These are phyloP conservation scores for Sus scrofa DNA, from an alignment of 2,113 vertebrate species.

Conservation along the genomic window T2T-Sscrofa CM000822.6:82012501-82013000, in stretches of 20 bases:
- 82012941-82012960: not conserved
- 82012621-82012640: not conserved
- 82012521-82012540: not conserved
- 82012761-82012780: not conserved
- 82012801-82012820: not conserved
- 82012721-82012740: not conserved
- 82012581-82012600: not conserved
- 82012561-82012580: not conserved
- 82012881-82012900: too few relatives aligned
- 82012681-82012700: too few relatives aligned
- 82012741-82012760: not conserved
- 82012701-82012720: not conserved
- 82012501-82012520: not conserved
- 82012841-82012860: not conserved
- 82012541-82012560: not conserved
- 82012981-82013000: not conserved
- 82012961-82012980: not conserved
- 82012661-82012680: not conserved
- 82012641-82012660: not conserved
- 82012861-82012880: not conserved
- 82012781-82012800: not conserved
- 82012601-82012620: not conserved
- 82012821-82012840: not conserved
- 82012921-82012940: not conserved
- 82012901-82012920: not conserved